Base-by-base conservation (phyloP, 2,113 vertebrate species). In the Acanthisitta chloris region DNA sequence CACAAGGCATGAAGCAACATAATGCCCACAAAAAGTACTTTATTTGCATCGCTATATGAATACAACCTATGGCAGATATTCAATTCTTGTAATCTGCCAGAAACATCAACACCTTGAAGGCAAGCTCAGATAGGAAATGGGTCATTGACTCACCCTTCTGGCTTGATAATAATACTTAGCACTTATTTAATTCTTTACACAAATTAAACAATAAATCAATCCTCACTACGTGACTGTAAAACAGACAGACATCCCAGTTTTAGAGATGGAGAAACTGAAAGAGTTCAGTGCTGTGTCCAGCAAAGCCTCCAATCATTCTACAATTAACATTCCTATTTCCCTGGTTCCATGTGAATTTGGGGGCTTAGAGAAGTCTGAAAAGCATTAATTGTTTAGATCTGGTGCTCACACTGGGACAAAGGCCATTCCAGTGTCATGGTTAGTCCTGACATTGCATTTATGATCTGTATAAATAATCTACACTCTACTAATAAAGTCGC, bases 191-290 rank as follows among this genome's bases (percentile, higher is more conserved):
- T 92, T 96, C 88, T 92, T 96, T 93, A 95, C 92, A 93, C 78
- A 87, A 93, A 92, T 96, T 91, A 93, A 95, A 94, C 94, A 95
- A 94, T 96, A 96, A 97, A 97, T 97, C 96, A 95, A 12, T 92
- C 95, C 89, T 95, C 90, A 81, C 93, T 81, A 25, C 0, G 7
- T 46, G 40, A 79, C 78, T 96, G 82, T 95, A 87, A 97, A 93
- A 74, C 36, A 61, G 17, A 76, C 51, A 90, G 85, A 91, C 67
- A 85, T 85, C 54, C 43, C 57, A 21, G 69, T 61, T 92, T 70
- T 77, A 72, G 73, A 88, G 72, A 85, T 78, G 65, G 40, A 93
- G 78, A 64, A 89, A 69, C n/a, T 62, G 57, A 91, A 90, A 25
- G n/a, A 93, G 45, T 49, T 78, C 54, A 66, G 46, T 51, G 52